A percentile compares a stretch with the other conserved stretches of the same genome.
Conservation (phyloP, 2,888 invertebrate species). For the Oscheius sp. region DNA sequence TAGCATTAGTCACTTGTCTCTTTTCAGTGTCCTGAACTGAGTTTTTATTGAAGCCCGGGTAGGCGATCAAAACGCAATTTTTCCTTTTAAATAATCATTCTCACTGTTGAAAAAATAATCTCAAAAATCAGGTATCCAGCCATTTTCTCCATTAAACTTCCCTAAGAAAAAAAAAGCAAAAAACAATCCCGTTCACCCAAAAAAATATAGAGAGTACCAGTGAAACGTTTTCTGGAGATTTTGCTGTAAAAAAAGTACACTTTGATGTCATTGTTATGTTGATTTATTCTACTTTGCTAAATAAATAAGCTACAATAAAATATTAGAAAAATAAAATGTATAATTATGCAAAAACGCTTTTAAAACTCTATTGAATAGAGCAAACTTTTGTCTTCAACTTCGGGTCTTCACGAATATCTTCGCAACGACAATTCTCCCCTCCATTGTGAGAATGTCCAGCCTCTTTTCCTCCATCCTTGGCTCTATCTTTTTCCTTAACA, state of each 20-base stretch:
- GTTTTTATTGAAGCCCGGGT: constrained; percentile 4
- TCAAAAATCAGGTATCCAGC: constrained; percentile 24
- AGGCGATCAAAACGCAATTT: constrained; percentile 7
- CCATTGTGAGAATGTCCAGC: constrained; percentile 1
- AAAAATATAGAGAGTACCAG: neutral
- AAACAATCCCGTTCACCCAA: too few species aligned
- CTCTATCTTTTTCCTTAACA: constrained; percentile 8
- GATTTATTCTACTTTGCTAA: constrained; percentile 18
- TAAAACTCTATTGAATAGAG: constrained; percentile 18
- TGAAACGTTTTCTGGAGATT: constrained; percentile 1
- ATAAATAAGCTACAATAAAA: constrained; percentile 13
- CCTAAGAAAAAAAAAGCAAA: constrained; percentile 2
- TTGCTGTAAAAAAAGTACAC: constrained; percentile 19
- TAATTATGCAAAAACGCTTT: neutral
- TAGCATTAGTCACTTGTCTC: constrained; percentile 24
- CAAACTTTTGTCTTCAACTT: constrained; percentile 51
- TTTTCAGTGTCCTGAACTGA: neutral
- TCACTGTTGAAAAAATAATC: constrained; percentile 23
- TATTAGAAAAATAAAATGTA: neutral
- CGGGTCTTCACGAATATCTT: constrained; percentile 48
- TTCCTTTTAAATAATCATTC: constrained; percentile 5
- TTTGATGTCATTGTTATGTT: constrained; percentile 19
- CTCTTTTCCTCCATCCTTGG: constrained; percentile 18
- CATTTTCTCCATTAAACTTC: neutral
- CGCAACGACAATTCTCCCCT: constrained; percentile 42